These are phyloP conservation scores for Heliothis peltigera DNA, from an alignment of 2,888 invertebrate species.

Conservation along the genomic window DNA sequence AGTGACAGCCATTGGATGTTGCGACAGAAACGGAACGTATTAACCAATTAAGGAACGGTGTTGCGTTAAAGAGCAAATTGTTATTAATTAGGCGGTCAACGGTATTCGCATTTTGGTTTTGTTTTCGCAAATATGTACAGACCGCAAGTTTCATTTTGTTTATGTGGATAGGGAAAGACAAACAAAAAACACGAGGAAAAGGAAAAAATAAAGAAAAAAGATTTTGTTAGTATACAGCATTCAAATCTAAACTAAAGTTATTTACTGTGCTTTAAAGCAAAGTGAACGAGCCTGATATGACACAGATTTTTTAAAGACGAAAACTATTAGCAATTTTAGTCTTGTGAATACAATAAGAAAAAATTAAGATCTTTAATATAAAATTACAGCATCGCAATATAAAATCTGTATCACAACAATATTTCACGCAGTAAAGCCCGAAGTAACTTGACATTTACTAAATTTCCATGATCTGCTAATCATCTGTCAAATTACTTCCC, in stretches of 20 bases:
- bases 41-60: conserved; percentile 78
- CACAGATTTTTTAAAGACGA: too few species aligned
- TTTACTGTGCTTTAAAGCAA: conserved; percentile 38
- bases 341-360: background rate
- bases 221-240: conserved; percentile 74
- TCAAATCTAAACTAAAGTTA: conserved; percentile 52
- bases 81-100: conserved; percentile 68
- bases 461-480: too few species aligned
- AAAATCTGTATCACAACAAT: conserved; percentile 20
- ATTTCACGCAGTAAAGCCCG: background rate
- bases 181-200: conserved; percentile 73
- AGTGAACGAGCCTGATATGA: conserved; percentile 19
- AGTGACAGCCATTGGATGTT: conserved; percentile 68
- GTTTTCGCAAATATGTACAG: conserved; percentile 2
- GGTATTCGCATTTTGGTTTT: conserved; percentile 7
- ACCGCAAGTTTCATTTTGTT: too few species aligned
- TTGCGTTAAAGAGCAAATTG: conserved; percentile 72
- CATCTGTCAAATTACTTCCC: background rate
- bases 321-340: too few species aligned
- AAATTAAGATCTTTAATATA: too few species aligned
- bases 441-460: too few species aligned
- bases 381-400: too few species aligned
- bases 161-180: conserved; percentile 48
- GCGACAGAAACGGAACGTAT: conserved; percentile 73
- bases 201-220: conserved; percentile 68